Evolutionary conservation across 2,888 invertebrate species (phyloP).

Genomic region (Drosophila cognata): DNA sequence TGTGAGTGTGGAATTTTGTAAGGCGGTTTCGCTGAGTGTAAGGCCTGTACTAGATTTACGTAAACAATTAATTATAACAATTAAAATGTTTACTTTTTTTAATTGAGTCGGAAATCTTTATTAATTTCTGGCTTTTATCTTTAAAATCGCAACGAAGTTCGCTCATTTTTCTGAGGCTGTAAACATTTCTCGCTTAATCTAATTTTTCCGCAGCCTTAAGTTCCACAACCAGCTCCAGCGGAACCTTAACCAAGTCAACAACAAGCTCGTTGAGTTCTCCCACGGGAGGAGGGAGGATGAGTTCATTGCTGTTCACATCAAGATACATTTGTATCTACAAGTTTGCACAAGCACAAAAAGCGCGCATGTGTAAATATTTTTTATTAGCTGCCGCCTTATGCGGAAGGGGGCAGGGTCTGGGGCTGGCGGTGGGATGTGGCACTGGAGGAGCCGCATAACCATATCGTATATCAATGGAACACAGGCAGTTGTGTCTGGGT

Average conservation of each 20-base stretch:
- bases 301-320: conserved; percentile 48
- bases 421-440: background rate
- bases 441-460: conserved; percentile 29
- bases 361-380: conserved; percentile 74
- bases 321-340: conserved; percentile 73
- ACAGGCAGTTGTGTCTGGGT: conserved; percentile 7
- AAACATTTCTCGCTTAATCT: conserved; percentile 36
- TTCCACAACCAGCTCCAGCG: background rate
- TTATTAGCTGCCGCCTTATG: conserved; percentile 62
- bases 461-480: conserved; percentile 51
- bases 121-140: background rate
- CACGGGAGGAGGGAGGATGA: background rate
- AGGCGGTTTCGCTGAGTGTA: no score
- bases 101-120: background rate
- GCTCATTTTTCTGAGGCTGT: conserved; percentile 6
- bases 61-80: background rate
- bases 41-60: no score
- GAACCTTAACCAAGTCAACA: background rate
- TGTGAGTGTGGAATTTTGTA: no score
- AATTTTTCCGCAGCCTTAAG: conserved; percentile 11
- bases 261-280: conserved; percentile 1
- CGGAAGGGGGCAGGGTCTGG: conserved; percentile 16
- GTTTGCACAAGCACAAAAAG: conserved; percentile 30
- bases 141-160: background rate
- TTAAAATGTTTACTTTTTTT: background rate